Percentiles rank a stretch among this genome's conserved stretches.
Evolutionary conservation across 1,140 invertebrate genomes (phyloP).

Genomic region (Ceratosolen fusciceps): DNA sequence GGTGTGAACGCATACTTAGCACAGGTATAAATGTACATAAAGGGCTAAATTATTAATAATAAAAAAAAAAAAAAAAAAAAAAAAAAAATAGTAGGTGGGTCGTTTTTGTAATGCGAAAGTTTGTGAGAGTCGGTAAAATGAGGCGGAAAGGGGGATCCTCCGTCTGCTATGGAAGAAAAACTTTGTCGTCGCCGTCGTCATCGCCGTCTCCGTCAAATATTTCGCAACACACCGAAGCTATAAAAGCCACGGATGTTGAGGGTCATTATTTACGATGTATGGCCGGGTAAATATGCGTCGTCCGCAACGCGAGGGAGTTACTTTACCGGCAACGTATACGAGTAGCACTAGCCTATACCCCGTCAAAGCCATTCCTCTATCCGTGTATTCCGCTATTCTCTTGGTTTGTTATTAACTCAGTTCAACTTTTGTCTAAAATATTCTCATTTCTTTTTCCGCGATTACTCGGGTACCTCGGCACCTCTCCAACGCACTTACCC

Average conservation of each 20-base stretch:
- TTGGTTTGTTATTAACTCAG: too few species aligned
- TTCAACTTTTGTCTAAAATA: neutral
- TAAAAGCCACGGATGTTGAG: conserved; percentile 37
- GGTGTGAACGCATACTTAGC: neutral
- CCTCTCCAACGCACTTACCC: too few species aligned
- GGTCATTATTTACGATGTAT: conserved; percentile 53
- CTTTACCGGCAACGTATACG: conserved; percentile 5
- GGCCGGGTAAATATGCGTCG: conserved; percentile 57
- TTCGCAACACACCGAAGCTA: conserved; percentile 43
- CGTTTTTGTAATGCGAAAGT: conserved; percentile 8
- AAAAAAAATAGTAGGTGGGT: neutral
- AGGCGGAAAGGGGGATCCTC: neutral
- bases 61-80: too few species aligned
- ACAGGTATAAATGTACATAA: too few species aligned
- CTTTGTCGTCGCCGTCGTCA: neutral
- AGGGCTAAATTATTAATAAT: too few species aligned
- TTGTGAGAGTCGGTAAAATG: neutral
- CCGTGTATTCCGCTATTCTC: too few species aligned
- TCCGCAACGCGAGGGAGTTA: neutral
- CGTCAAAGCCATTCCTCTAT: neutral
- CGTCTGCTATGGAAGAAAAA: conserved; percentile 1
- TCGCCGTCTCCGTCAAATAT: neutral
- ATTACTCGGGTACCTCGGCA: too few species aligned
- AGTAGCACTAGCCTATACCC: neutral
- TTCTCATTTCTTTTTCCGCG: neutral